Base-by-base conservation (phyloP, 2,888 invertebrate species). In the Agrilus cyanescens region DNA sequence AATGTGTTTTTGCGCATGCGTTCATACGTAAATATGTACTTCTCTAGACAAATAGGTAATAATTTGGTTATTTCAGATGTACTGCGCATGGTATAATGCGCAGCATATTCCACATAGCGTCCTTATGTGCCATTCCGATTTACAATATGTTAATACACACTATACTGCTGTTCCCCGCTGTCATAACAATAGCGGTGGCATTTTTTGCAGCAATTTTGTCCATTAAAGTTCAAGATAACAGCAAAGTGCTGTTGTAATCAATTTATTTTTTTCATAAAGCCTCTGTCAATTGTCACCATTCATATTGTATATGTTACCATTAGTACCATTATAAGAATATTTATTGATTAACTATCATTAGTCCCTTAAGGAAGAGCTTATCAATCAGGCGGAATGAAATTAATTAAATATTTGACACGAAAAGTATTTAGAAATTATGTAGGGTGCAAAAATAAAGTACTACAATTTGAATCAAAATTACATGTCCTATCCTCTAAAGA, bases 81-180 rank as follows among this genome's bases (percentile, higher is more conserved):
- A 74, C 73, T 1, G 73, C 73, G 0, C 74, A 72, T 56, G 77
- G 76, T 0, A 60, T 75, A 14, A 65, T 75, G 47, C 63, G 75
- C 12, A 71, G 73, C 1, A 59, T 72, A 41, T 65, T 69, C 40
- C 74, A 71, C 52, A 57, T 72, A 58, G 66, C 70, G 6, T 73
- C 73, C 1, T 69, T 74, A 3, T 50, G 66, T 2, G 70, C 71
- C 14, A 68, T 73, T 6, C 72, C 63, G 10, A 61, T 67, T 25
- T 67, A 65, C 53, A 58, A 56, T 44, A 53, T 53, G 60, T 42
- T 67, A 50, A 59, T 55, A 50, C 65, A 53, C 55, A 63, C 47
- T 51, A 62, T 62, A 34, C 51, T 66, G 38, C 49, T 67, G 40
- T 58, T 67, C 48, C 63, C 67, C 29, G 62, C 65, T 42, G 58